phyloP scores from a whole-genome alignment of 2,797 vertebrate genomes.

The Vireo griseus region DNA sequence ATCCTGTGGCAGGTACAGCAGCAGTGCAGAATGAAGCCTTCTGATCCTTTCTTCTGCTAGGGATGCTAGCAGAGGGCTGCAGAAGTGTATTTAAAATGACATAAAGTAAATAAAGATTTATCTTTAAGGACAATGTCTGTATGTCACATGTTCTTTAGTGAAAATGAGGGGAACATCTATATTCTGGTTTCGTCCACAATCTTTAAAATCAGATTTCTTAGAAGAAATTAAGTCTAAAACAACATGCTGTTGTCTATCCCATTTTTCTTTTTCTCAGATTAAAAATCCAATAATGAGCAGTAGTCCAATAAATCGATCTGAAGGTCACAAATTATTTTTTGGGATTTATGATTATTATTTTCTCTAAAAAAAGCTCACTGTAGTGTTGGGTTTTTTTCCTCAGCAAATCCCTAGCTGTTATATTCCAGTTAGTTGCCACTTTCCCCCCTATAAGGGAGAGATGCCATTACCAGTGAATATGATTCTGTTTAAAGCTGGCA shows the following conservation, averaged over 20 bases:
- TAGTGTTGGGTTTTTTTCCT: accelerated
- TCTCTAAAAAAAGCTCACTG: neutral
- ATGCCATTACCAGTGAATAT: neutral
- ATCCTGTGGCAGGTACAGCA: neutral
- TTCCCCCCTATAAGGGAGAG: neutral
- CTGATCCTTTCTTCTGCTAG: neutral
- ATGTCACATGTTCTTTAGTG: neutral
- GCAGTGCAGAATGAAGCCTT: neutral
- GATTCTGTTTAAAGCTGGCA: neutral
- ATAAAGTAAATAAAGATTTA: neutral
- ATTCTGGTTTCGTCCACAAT: neutral
- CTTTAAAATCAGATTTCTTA: neutral
- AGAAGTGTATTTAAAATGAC: neutral
- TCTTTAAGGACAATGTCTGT: neutral
- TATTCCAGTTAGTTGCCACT: neutral
- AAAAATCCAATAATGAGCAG: neutral
- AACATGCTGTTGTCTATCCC: neutral
- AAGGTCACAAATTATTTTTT: neutral
- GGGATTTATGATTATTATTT: neutral
- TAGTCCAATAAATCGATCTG: neutral
- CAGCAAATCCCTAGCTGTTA: neutral
- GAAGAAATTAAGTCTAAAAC: neutral
- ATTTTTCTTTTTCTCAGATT: neutral
- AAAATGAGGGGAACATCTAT: neutral
- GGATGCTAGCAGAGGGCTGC: neutral